A percentile compares a stretch with the other conserved stretches of the same genome.
These are phyloP conservation scores for Xanthia togata DNA, from an alignment of 2,888 invertebrate genomes.

Conservation along the genomic window DNA sequence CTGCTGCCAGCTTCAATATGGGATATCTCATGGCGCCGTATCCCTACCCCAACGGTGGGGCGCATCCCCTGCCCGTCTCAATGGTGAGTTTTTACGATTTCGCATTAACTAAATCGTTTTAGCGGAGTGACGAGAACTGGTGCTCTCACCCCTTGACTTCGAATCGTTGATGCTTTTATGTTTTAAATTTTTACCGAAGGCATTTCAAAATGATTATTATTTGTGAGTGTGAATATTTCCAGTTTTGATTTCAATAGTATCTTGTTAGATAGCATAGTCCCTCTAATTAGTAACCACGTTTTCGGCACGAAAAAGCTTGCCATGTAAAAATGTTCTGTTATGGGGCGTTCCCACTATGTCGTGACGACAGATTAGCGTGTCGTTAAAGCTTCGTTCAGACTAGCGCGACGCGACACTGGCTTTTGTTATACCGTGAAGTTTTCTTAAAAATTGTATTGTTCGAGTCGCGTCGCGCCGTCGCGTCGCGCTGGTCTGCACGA, in stretches of 20 bases:
- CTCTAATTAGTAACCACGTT: neutral
- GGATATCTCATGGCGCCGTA: conserved; percentile 97
- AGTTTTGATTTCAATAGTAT: neutral
- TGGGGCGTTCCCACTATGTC: no score
- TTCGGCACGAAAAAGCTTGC: neutral
- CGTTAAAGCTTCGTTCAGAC: no score
- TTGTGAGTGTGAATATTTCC: neutral
- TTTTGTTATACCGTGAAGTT: no score
- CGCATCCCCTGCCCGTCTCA: conserved; percentile 95
- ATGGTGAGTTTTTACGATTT: conserved; percentile 93
- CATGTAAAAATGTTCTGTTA: neutral
- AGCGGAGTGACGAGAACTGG: conserved; percentile 53
- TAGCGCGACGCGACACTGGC: no score
- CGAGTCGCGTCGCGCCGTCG: no score
- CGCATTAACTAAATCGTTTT: conserved; percentile 65
- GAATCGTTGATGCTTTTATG: conserved; percentile 30
- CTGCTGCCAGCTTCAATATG: conserved; percentile 96
- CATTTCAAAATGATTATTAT: conserved; percentile 1
- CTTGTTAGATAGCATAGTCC: neutral
- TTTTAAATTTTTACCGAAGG: neutral
- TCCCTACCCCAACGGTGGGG: conserved; percentile 96
- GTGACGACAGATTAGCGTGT: no score
- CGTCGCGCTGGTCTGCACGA: no score
- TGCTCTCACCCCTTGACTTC: conserved; percentile 57
- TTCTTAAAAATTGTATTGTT: no score